A percentile compares a stretch with the other conserved stretches of the same genome.
Conservation (phyloP, 2,113 vertebrate species). For the Heliornis fulica region DNA sequence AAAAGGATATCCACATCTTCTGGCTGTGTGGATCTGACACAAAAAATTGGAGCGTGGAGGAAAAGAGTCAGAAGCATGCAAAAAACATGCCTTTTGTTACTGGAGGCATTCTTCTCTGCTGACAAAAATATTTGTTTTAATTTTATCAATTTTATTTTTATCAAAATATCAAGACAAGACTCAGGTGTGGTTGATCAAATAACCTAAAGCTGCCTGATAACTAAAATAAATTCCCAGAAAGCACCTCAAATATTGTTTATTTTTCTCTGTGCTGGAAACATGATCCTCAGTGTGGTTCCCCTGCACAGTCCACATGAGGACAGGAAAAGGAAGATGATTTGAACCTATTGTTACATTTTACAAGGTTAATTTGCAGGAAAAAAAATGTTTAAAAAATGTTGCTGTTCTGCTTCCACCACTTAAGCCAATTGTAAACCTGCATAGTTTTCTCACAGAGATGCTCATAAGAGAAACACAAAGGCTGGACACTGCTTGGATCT, state of each 20-base stretch:
- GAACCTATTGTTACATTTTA: neutral
- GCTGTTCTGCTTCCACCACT: neutral
- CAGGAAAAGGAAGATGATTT: neutral
- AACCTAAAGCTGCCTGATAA: neutral
- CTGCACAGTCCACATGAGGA: neutral
- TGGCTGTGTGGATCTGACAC: neutral
- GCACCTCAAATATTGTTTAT: neutral
- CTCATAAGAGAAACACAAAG: neutral
- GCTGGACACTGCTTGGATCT: neutral
- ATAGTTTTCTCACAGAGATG: neutral
- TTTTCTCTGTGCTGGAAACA: neutral
- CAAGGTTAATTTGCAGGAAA: neutral
- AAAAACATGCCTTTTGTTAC: slow-evolving; percentile 27
- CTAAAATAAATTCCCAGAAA: slow-evolving; percentile 15
- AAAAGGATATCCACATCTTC: neutral
- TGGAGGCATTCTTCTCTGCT: slow-evolving; percentile 23
- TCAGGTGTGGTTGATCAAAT: slow-evolving; percentile 50
- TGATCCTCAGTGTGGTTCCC: neutral
- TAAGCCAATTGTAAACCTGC: neutral
- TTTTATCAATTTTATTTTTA: too few species aligned
- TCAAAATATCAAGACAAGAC: slow-evolving; percentile 12
- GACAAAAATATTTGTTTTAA: slow-evolving; percentile 56
- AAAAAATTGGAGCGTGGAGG: neutral
- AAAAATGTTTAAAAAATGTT: neutral
- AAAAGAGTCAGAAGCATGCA: slow-evolving; percentile 23